phyloP scores from a whole-genome alignment of 1,140 invertebrate species.

The Bombus superbus region DNA sequence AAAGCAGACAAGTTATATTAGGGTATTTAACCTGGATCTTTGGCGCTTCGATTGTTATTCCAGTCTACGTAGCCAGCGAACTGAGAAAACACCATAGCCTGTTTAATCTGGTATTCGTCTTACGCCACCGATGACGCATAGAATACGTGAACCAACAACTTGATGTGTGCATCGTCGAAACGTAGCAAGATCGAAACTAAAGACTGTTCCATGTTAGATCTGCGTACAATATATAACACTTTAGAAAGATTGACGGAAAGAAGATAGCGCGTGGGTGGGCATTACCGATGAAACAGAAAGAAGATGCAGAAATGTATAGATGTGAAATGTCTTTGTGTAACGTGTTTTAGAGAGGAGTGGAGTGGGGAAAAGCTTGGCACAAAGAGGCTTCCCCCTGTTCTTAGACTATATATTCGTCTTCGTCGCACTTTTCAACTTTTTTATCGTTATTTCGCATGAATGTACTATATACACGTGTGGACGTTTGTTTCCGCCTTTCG shows the following conservation, averaged over 20 bases:
- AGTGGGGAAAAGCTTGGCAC: neutral
- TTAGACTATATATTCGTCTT: neutral
- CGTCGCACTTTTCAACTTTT: neutral
- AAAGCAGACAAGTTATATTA: too few species aligned
- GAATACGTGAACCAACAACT: neutral
- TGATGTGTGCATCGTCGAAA: neutral
- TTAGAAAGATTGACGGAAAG: neutral
- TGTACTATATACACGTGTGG: neutral
- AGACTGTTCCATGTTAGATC: neutral
- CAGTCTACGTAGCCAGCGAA: too few species aligned
- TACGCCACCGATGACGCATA: neutral
- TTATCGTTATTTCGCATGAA: neutral
- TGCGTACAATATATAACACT: neutral
- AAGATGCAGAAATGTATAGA: neutral
- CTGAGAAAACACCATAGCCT: too few species aligned
- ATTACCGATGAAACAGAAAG: neutral
- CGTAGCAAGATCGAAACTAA: neutral
- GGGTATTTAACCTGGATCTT: too few species aligned
- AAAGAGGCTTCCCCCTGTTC: conserved; percentile 47
- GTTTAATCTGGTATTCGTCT: neutral
- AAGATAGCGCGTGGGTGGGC: neutral
- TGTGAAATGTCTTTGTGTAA: neutral
- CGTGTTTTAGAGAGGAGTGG: neutral
- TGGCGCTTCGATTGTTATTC: too few species aligned
- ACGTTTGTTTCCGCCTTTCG: conserved; percentile 6